Evolutionary conservation across 2,113 vertebrate species (phyloP).

Genomic region (Dasyurus viverrinus): DNA sequence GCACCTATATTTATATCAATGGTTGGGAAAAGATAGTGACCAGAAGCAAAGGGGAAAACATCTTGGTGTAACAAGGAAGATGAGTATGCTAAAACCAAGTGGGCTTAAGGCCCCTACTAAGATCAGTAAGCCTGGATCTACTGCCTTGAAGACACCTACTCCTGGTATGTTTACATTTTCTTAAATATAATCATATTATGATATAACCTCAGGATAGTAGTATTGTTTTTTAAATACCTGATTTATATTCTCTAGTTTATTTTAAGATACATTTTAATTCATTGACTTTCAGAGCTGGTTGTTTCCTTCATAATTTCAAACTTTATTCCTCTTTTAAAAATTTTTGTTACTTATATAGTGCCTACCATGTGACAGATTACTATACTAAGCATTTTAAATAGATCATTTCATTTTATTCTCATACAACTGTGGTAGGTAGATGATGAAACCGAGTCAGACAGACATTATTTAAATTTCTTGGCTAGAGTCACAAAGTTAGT

Average conservation of each 20-base stretch:
- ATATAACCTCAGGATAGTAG: neutral
- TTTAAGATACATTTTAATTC: conserved; percentile 16
- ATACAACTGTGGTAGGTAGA: neutral
- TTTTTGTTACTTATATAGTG: neutral
- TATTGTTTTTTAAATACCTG: neutral
- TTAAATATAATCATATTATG: neutral
- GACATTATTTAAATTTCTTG: neutral
- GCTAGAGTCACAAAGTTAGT: neutral
- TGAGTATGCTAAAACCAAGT: conserved; percentile 96
- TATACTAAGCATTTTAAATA: neutral
- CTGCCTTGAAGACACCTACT: conserved; percentile 86
- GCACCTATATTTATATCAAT: conserved; percentile 78
- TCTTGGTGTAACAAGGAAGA: conserved; percentile 78
- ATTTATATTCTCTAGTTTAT: neutral
- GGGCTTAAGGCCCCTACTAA: conserved; percentile 96
- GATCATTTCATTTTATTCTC: neutral
- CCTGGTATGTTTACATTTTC: conserved; percentile 80
- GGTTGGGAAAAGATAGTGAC: conserved; percentile 81
- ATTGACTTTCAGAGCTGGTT: neutral
- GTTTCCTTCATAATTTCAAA: conserved; percentile 13
- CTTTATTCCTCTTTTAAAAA: neutral
- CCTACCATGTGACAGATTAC: neutral
- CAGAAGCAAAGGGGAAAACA: conserved; percentile 47
- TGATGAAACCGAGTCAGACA: neutral
- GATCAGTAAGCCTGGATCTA: conserved; percentile 87